Percentiles rank a stretch among this genome's conserved stretches.
Conservation (phyloP, 2,888 invertebrate species). For the Eilema depressum region DNA sequence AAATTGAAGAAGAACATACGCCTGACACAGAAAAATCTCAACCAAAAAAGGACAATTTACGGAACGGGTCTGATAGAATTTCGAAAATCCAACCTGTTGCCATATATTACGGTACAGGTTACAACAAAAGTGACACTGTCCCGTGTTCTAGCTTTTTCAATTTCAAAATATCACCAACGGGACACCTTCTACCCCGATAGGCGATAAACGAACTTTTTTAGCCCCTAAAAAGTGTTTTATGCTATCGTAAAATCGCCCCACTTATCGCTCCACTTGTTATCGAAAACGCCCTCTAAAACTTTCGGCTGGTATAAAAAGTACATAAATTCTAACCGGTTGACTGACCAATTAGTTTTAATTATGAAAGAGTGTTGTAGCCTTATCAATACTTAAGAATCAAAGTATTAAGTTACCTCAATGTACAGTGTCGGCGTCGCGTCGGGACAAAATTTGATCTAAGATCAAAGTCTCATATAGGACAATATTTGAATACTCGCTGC, state of each 20-base stretch:
- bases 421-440: slow-evolving; percentile 20
- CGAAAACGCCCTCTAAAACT: slow-evolving; percentile 22
- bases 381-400: slow-evolving; percentile 50
- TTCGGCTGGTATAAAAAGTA: slow-evolving; percentile 52
- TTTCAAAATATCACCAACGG: neutral
- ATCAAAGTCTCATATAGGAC: slow-evolving; percentile 20
- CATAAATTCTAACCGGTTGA: slow-evolving; percentile 59
- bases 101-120: neutral
- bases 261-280: slow-evolving; percentile 22
- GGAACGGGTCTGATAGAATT: too few species aligned
- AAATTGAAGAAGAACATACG: neutral
- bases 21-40: neutral
- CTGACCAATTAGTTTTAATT: slow-evolving; percentile 74
- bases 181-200: neutral
- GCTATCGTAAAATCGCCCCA: slow-evolving; percentile 7
- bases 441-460: slow-evolving; percentile 21
- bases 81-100: too few species aligned
- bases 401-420: slow-evolving; percentile 52
- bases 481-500: slow-evolving; percentile 17
- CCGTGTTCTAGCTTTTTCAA: neutral
- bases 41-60: neutral
- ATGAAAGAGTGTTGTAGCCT: slow-evolving; percentile 50
- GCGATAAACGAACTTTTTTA: neutral
- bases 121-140: neutral
- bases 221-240: neutral